Evolutionary conservation across 2,113 vertebrate species (phyloP).

Genomic region (Thinocorus orbignyianus): DNA sequence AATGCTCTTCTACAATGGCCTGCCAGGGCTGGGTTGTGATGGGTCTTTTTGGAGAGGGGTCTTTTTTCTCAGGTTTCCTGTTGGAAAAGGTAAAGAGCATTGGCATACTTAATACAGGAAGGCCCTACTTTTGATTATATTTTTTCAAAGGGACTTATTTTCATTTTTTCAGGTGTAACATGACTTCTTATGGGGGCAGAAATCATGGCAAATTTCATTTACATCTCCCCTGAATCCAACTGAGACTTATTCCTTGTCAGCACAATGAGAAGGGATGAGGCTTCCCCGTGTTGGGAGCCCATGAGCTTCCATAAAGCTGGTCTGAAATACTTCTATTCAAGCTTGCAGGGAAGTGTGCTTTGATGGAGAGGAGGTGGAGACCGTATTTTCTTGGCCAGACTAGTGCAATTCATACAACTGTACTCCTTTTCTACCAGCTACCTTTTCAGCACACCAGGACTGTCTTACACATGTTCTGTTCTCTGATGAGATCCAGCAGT

Average conservation of each 20-base stretch:
- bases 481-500: neutral
- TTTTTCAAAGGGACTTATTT: neutral
- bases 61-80: neutral
- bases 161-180: neutral
- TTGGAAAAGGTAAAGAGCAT: neutral
- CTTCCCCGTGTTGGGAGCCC: neutral
- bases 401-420: neutral
- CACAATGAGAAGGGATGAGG: neutral
- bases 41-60: neutral
- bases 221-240: neutral
- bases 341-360: neutral
- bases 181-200: neutral
- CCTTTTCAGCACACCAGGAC: neutral
- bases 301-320: neutral
- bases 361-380: neutral
- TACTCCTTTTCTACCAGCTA: neutral
- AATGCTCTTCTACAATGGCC: neutral
- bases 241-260: neutral
- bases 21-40: neutral
- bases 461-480: neutral
- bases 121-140: neutral
- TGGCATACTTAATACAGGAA: neutral
- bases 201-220: neutral
- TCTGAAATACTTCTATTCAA: neutral
- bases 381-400: neutral